These are phyloP conservation scores for Lasaia peninsularis DNA, from an alignment of 1,140 invertebrate species.

Conservation along the genomic window DNA sequence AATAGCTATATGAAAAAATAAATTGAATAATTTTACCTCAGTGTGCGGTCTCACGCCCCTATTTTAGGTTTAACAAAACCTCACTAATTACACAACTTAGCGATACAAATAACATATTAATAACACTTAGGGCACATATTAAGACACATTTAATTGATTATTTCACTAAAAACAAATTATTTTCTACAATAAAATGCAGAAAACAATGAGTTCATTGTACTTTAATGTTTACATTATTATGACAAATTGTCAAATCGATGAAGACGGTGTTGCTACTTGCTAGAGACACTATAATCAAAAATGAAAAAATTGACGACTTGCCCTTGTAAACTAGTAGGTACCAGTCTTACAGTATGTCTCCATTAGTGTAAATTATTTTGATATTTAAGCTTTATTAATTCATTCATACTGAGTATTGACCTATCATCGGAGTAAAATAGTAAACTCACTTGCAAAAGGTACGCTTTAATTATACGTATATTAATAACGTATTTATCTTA, in stretches of 20 bases:
- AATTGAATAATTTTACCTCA: conserved; percentile 7
- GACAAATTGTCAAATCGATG: conserved; percentile 43
- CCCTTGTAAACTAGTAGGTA: too few species aligned
- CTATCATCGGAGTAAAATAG: too few species aligned
- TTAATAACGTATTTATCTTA: too few species aligned
- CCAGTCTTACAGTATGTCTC: too few species aligned
- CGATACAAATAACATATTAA: conserved; percentile 14
- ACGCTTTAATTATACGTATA: too few species aligned
- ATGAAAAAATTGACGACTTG: too few species aligned
- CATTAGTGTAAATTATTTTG: too few species aligned
- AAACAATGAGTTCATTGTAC: conserved; percentile 54
- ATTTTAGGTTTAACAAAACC: conserved; percentile 13
- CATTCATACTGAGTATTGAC: too few species aligned
- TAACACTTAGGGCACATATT: conserved; percentile 18
- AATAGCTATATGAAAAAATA: too few species aligned
- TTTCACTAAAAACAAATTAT: conserved; percentile 30
- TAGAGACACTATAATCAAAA: too few species aligned
- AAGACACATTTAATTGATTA: conserved; percentile 46
- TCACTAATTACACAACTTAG: conserved; percentile 14
- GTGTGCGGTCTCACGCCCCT: conserved; percentile 24
- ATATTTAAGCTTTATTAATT: too few species aligned
- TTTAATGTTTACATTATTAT: conserved; percentile 52
- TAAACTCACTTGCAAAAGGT: too few species aligned
- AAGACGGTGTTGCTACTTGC: background rate
- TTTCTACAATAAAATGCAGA: conserved; percentile 31